phyloP scores from a whole-genome alignment of 1,140 invertebrate species.

The Bombus breviceps region DNA sequence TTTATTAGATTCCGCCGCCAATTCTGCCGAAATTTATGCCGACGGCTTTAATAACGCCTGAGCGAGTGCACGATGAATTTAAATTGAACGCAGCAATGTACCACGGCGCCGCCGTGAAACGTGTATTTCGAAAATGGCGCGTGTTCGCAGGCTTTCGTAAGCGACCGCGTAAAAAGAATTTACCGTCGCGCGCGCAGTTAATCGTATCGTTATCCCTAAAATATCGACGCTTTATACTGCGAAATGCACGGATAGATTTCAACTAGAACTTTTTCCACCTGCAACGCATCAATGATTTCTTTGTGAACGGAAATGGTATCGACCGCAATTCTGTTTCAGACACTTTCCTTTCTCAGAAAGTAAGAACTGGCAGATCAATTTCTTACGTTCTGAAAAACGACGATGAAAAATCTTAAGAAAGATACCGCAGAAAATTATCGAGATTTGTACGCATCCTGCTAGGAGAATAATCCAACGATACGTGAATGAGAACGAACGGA shows the following conservation, averaged over 20 bases:
- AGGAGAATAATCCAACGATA: conserved; percentile 4
- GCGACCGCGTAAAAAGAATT: neutral
- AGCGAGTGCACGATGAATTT: conserved; percentile 38
- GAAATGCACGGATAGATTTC: no score
- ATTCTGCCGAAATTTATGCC: conserved; percentile 39
- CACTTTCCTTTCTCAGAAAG: neutral
- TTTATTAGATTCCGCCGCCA: conserved; percentile 39
- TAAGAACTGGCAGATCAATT: neutral
- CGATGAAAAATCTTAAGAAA: neutral
- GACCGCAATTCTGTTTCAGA: neutral
- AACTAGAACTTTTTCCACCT: neutral
- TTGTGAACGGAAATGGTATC: neutral
- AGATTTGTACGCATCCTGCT: neutral
- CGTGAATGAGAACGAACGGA: neutral
- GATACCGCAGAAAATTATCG: neutral
- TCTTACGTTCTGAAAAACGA: no score
- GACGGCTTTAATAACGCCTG: conserved; percentile 39
- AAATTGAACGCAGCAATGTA: conserved; percentile 14
- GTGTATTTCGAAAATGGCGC: neutral
- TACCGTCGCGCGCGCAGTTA: neutral
- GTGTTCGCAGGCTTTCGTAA: no score
- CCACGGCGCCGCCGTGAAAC: neutral
- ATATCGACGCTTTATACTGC: neutral
- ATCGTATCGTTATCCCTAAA: neutral
- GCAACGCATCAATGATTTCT: neutral